phyloP scores from a whole-genome alignment of 2,888 invertebrate genomes.

The Agelastica alni region DNA sequence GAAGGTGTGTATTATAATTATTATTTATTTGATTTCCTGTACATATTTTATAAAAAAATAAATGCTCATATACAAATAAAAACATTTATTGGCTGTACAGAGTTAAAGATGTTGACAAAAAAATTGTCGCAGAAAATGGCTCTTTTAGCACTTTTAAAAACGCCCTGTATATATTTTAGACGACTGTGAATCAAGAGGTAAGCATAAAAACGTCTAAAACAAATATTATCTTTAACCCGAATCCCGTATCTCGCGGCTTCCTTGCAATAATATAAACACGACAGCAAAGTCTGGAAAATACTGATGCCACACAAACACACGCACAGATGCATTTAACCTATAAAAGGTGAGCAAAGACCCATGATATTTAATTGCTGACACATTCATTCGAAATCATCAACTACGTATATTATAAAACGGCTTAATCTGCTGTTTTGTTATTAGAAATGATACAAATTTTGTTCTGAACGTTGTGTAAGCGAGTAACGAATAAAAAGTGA shows the following conservation, averaged over 20 bases:
- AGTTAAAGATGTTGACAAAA: too few relatives aligned
- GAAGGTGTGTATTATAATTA: too few relatives aligned
- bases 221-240: conserved; percentile 7
- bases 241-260: not conserved
- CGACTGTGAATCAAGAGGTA: too few relatives aligned
- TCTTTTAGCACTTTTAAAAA: too few relatives aligned
- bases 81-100: too few relatives aligned
- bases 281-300: conserved; percentile 16
- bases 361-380: conserved; percentile 30
- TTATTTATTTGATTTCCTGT: too few relatives aligned
- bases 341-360: conserved; percentile 18
- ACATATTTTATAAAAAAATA: too few relatives aligned
- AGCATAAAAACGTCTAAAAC: too few relatives aligned
- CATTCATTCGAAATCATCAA: conserved; percentile 24
- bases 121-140: too few relatives aligned
- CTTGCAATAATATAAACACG: conserved; percentile 7
- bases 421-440: conserved; percentile 6
- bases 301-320: conserved; percentile 1
- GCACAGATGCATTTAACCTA: conserved; percentile 15
- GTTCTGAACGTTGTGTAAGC: conserved; percentile 2
- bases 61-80: too few relatives aligned
- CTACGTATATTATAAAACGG: conserved; percentile 1
- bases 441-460: not conserved
- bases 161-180: too few relatives aligned
- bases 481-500: conserved; percentile 14